Evolutionary conservation across 2,888 invertebrate genomes (phyloP).

Genomic region (Trypoxylon attenuatum): DNA sequence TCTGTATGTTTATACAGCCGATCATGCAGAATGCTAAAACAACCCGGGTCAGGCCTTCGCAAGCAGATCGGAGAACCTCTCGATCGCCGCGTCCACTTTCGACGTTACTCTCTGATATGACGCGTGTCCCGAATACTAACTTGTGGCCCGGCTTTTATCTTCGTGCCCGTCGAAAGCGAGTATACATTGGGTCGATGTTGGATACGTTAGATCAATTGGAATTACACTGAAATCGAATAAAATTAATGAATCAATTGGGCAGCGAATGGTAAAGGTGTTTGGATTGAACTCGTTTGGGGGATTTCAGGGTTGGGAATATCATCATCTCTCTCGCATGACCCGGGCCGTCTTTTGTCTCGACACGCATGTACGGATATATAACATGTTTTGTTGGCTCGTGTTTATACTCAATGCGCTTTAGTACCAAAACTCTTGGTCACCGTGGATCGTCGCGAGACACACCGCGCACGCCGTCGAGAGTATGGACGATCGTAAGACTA

Average conservation of each 20-base stretch:
- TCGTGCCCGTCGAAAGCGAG: too few relatives aligned
- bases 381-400: slow-evolving; percentile 44
- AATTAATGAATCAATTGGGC: too few relatives aligned
- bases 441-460: slow-evolving; percentile 47
- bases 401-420: slow-evolving; percentile 54
- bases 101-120: too few relatives aligned
- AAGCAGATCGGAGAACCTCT: too few relatives aligned
- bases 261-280: too few relatives aligned
- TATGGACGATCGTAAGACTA: background rate
- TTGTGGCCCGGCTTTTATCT: too few relatives aligned
- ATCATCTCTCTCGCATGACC: slow-evolving; percentile 16
- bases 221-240: too few relatives aligned
- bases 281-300: too few relatives aligned
- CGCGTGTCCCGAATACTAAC: too few relatives aligned
- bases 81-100: too few relatives aligned
- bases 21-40: slow-evolving; percentile 41
- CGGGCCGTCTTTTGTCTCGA: slow-evolving; percentile 36
- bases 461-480: slow-evolving; percentile 15
- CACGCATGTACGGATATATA: slow-evolving; percentile 49
- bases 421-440: slow-evolving; percentile 26
- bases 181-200: too few relatives aligned
- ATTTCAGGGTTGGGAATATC: background rate
- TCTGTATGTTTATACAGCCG: slow-evolving; percentile 44
- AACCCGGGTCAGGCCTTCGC: slow-evolving; percentile 35
- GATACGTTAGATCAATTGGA: background rate